Percentiles rank a stretch among this genome's conserved stretches.
Evolutionary conservation across 2,113 vertebrate species (phyloP).

Genomic region (Athene cunicularia): DNA sequence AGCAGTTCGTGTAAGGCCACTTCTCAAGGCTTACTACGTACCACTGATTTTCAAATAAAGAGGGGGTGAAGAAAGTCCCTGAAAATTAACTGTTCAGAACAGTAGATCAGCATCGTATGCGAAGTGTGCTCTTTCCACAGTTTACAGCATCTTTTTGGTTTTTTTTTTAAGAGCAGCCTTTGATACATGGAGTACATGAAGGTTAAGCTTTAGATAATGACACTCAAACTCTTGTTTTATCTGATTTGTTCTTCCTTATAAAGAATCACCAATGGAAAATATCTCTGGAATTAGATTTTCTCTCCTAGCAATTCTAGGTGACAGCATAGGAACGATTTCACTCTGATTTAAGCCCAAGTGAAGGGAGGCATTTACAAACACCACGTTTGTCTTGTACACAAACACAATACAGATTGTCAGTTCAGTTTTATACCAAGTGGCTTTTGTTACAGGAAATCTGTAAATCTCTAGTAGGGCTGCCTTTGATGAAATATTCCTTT

Average conservation of each 20-base stretch:
- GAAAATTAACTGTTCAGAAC: not conserved
- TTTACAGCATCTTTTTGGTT: not conserved
- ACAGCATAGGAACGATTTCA: conserved; percentile 2
- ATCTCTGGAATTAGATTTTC: conserved; percentile 44
- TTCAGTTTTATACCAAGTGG: not conserved
- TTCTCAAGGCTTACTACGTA: not conserved
- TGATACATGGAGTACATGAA: not conserved
- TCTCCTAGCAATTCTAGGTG: not conserved
- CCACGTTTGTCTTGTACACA: not conserved
- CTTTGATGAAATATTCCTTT: conserved; percentile 8
- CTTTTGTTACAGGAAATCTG: not conserved
- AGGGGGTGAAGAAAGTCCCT: rapidly evolving
- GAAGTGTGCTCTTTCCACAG: not conserved
- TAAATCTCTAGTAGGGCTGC: not conserved
- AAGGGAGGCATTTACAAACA: not conserved
- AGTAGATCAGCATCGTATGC: not conserved
- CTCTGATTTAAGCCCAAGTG: conserved; percentile 26
- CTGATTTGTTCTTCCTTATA: not conserved
- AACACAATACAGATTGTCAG: not conserved
- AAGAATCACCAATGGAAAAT: not conserved
- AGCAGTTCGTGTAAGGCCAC: not conserved
- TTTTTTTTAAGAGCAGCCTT: not conserved
- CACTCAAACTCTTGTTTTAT: not conserved
- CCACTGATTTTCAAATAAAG: not conserved
- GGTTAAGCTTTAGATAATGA: not conserved